Evolutionary conservation across 2,113 vertebrate genomes (phyloP).

Genomic region (Aplodontia rufa): DNA sequence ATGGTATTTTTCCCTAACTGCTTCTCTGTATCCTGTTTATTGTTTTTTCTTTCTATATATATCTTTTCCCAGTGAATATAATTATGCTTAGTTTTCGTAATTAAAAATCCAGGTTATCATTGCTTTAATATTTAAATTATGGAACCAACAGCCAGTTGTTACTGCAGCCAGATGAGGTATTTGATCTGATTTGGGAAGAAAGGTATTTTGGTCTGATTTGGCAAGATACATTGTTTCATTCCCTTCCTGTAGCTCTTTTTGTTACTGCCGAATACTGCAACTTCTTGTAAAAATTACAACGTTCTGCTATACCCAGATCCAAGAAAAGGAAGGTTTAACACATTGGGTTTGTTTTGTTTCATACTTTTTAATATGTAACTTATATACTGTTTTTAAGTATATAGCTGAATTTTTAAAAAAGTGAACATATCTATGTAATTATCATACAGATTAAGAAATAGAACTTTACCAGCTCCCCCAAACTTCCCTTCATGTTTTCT

Average conservation of each 20-base stretch:
- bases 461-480: not conserved
- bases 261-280: not conserved
- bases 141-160: not conserved
- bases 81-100: constrained; percentile 12
- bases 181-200: not conserved
- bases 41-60: not conserved
- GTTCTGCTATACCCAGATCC: not conserved
- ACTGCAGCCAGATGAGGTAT: not conserved
- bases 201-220: not conserved
- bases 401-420: constrained; percentile 1
- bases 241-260: not conserved
- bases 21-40: not conserved
- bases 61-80: not conserved
- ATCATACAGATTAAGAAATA: not conserved
- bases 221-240: not conserved
- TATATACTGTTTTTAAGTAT: not conserved
- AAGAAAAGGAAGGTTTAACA: constrained; percentile 17
- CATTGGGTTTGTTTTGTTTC: not conserved
- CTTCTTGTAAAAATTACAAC: constrained; percentile 16
- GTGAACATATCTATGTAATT: not conserved
- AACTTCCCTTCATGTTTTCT: not conserved
- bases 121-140: not conserved
- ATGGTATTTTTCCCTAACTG: not conserved
- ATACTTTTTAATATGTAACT: constrained; percentile 22
- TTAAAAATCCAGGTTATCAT: not conserved